A percentile compares a stretch with the other conserved stretches of the same genome.
Conservation (phyloP, 2,113 vertebrate species). For the Sapajus apella region DNA sequence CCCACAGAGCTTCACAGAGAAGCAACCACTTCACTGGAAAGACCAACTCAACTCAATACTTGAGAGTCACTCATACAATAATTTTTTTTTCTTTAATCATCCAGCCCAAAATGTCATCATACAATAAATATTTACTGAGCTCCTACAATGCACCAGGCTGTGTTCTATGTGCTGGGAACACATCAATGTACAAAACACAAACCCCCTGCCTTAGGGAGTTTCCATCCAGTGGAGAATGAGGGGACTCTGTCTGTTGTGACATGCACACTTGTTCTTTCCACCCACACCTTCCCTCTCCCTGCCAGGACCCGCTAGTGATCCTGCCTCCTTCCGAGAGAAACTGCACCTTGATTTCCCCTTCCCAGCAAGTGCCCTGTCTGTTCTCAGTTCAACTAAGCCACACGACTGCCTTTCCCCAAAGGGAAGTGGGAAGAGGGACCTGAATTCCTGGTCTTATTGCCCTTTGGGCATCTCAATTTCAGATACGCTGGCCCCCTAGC, state of each 20-base stretch:
- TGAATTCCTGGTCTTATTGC: not conserved
- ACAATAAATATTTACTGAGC: not conserved
- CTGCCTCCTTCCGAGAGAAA: not conserved
- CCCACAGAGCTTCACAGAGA: not conserved
- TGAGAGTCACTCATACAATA: not conserved
- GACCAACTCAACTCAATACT: not conserved
- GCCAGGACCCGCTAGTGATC: accelerated
- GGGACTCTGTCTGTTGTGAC: not conserved
- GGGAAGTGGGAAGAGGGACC: not conserved
- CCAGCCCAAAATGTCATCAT: not conserved
- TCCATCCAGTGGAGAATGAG: not conserved
- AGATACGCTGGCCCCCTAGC: not conserved
- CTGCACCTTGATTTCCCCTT: not conserved
- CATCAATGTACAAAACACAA: not conserved
- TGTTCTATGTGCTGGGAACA: not conserved
- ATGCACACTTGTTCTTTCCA: not conserved
- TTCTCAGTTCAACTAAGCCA: not conserved
- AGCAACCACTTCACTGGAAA: not conserved
- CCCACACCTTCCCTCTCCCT: not conserved
- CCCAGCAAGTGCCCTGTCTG: not conserved
- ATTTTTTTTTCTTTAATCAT: too few species aligned
- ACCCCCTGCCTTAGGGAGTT: not conserved
- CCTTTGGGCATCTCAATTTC: not conserved
- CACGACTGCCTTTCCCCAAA: not conserved
- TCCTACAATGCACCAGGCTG: not conserved